phyloP scores from a whole-genome alignment of 2,113 vertebrate species.

The Laticauda colubrina region DNA sequence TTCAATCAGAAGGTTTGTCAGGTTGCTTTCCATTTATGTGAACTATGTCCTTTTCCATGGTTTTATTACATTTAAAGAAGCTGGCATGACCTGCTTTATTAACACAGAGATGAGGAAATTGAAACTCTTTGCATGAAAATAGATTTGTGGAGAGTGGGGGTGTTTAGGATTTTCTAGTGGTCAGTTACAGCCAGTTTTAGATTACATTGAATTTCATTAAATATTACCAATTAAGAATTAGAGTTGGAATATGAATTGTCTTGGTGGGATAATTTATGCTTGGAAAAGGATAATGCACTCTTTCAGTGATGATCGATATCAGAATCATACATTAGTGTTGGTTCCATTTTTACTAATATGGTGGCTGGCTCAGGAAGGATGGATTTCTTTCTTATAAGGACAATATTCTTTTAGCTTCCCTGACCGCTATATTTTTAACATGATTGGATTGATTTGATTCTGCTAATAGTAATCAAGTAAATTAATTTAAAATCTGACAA shows the following conservation, averaged over 20 bases:
- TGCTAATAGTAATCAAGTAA: not conserved
- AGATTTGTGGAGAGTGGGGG: not conserved
- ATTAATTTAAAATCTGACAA: not conserved
- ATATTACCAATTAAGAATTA: not conserved
- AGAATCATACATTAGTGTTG: not conserved
- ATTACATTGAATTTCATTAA: not conserved
- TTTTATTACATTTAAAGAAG: not conserved
- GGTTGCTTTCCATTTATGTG: not conserved
- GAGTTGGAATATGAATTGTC: not conserved
- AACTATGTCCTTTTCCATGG: not conserved
- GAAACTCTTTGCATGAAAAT: not conserved
- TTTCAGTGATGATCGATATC: not conserved
- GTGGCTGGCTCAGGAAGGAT: not conserved
- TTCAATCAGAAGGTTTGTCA: not conserved
- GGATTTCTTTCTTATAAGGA: not conserved
- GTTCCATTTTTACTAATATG: not conserved
- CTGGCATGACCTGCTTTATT: not conserved
- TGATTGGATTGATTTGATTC: not conserved
- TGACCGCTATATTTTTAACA: not conserved
- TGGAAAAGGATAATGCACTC: not conserved
- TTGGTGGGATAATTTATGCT: not conserved
- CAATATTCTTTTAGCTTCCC: not conserved
- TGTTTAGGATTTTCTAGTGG: not conserved
- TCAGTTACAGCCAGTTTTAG: not conserved
- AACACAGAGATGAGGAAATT: not conserved